Evolutionary conservation across 2,797 vertebrate genomes (phyloP), one percentile per base, ranked within the genome.

Genomic region (Cyclopterus lumpus): DNA sequence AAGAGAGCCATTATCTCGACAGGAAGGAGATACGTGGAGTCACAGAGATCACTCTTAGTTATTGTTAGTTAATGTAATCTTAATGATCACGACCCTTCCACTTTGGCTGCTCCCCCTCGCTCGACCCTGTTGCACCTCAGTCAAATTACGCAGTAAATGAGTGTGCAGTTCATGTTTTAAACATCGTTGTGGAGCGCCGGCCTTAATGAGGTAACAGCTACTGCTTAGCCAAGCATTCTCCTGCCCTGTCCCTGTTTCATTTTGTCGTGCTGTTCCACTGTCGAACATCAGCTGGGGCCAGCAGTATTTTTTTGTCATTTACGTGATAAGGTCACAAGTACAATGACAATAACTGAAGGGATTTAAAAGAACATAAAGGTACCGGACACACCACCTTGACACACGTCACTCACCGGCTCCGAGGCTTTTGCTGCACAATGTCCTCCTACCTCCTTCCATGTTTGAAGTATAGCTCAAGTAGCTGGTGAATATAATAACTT

Each of bases 141-240:
- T 93, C 88, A 93, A 84, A 90, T 93, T 83, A 88, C 57, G 15
- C 83, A 80, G 86, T 88, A 92, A 93, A 90, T 81, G 78, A 92
- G 79, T 63, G 83, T 78, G 86, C 75, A 63, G 86, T 92, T 94
- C 93, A 94, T 94, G 93, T 95, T 94, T 94, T 92, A 94, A 93
- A 95, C 93, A 94, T 95, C 16, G 46, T 60, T 79, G 63, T 86
- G 61, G 68, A 88, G 81, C 74, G 69, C 74, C 71, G 67, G 51
- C 62, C 36, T 84, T 95, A 94, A 94, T 93, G 91, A 93, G 92
- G 86, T 88, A 93, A 93, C 89, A 86, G 86, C 72, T 71, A 81
- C 79, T 89, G 91, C 92, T 94, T 93, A 91, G 92, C 90, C 87
- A 90, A 90, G 88, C 89, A 72, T 87, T 93, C 73, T 77, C 40